Conservation (phyloP, 2,797 vertebrate species). For the Pangasius krempfi region DNA sequence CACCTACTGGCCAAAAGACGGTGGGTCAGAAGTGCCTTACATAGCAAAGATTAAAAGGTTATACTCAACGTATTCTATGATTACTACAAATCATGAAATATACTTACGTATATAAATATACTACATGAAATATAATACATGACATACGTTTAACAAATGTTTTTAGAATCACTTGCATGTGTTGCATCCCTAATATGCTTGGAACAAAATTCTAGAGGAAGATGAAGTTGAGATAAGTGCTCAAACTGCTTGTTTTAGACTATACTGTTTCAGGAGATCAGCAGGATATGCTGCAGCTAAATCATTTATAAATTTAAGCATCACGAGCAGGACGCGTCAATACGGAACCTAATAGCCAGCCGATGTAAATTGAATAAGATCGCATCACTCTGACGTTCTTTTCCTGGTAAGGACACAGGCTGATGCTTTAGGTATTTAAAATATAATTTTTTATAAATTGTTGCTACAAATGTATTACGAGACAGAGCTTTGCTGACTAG, state of each 20-base stretch:
- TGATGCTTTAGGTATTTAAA: background rate
- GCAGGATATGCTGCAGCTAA: background rate
- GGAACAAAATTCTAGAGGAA: background rate
- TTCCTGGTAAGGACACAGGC: background rate
- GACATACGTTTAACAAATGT: background rate
- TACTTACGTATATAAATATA: background rate
- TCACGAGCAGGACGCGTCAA: background rate
- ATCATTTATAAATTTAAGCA: background rate
- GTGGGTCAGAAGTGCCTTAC: background rate
- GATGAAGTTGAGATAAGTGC: background rate
- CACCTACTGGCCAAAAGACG: conserved; percentile 68
- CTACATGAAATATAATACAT: no score
- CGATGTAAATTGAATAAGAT: background rate
- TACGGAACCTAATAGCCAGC: background rate
- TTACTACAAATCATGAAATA: background rate
- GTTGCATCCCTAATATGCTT: background rate
- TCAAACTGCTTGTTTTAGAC: background rate
- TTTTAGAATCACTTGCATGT: background rate
- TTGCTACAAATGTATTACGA: background rate
- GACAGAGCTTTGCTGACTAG: background rate
- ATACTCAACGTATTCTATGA: background rate
- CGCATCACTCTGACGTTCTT: background rate
- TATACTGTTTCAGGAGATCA: background rate
- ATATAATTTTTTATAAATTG: background rate
- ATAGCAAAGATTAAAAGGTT: background rate